phyloP scores from a whole-genome alignment of 2,113 vertebrate species.

The Mormoops blainvillei region DNA sequence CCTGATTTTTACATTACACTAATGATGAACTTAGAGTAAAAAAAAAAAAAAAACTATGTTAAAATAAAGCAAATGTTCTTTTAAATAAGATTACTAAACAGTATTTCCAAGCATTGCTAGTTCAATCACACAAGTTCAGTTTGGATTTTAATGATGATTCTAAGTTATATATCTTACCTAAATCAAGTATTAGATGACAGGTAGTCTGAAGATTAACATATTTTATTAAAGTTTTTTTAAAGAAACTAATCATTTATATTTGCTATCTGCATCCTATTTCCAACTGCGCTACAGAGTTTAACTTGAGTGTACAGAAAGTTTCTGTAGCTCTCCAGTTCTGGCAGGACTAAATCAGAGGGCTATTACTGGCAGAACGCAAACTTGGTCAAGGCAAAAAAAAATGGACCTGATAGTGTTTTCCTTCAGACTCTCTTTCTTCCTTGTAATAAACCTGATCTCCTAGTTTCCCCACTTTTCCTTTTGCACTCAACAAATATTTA shows the following conservation, averaged over 20 bases:
- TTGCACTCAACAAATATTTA: constrained; percentile 19
- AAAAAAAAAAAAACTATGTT: background rate
- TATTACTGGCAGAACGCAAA: background rate
- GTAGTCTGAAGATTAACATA: background rate
- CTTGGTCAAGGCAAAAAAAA: background rate
- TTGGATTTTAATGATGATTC: constrained; percentile 17
- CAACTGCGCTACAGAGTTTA: background rate
- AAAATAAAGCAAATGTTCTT: background rate
- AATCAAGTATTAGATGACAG: background rate
- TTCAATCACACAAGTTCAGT: background rate
- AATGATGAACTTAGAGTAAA: background rate
- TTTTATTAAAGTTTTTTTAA: background rate
- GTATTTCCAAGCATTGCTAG: background rate
- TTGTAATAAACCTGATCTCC: background rate
- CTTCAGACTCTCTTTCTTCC: background rate
- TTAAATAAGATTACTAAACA: background rate
- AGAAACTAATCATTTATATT: background rate
- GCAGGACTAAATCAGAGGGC: background rate
- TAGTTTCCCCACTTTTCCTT: background rate
- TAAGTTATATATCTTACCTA: background rate
- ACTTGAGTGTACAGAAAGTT: background rate
- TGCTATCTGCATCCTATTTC: background rate
- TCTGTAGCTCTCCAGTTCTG: background rate
- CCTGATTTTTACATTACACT: background rate
- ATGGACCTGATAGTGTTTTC: background rate